Evolutionary conservation across 2,797 vertebrate species (phyloP), one percentile per base, ranked within the genome.

Genomic region (Dendrocincla tyrannina): DNA sequence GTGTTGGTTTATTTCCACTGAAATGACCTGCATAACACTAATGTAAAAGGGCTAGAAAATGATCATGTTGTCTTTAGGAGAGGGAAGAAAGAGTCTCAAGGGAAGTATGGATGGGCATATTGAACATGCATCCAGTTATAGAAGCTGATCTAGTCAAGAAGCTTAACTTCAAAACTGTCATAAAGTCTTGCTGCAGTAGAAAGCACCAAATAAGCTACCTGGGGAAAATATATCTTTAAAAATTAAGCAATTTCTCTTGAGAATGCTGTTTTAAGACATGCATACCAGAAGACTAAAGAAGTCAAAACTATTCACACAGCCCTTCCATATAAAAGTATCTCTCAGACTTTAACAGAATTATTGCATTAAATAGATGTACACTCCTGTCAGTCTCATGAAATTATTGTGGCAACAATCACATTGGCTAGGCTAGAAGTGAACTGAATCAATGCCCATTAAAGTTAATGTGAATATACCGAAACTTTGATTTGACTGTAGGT

Each of bases 1-100:
- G 47, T 73, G 79, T 69, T 86, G 41, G 41, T 94, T 93, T 96
- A 70, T 93, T 92, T 93, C 80, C 44, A 60, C 76, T 63, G 91
- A 87, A 93, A 93, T 86, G 15, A 88, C 93, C 73, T 91, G 76
- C 73, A 42, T 78, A 85, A 52, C 50, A n/a, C 20, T 91, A 73
- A 81, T 67, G 58, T 25, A 78, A 92, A 68, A 78, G 17, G 39
- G 32, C 39, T 60, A 32, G 41, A 63, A 94, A 92, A 89, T 33
- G 91, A 69, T 78, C 9, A 1, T 27, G 13, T 66, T 80, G 9
- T 49, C 44, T 89, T 82, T 46, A 78, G 60, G 13, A 80, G 35
- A 92, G 32, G 27, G 32, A 79, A 64, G 53, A n/a, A 72, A 25
- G 23, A 28, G 11, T 83, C 64, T 80, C 0, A 0, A 53, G 68